Base-by-base conservation (phyloP, 1,140 invertebrate species). In the Heterodera carotae region DNA sequence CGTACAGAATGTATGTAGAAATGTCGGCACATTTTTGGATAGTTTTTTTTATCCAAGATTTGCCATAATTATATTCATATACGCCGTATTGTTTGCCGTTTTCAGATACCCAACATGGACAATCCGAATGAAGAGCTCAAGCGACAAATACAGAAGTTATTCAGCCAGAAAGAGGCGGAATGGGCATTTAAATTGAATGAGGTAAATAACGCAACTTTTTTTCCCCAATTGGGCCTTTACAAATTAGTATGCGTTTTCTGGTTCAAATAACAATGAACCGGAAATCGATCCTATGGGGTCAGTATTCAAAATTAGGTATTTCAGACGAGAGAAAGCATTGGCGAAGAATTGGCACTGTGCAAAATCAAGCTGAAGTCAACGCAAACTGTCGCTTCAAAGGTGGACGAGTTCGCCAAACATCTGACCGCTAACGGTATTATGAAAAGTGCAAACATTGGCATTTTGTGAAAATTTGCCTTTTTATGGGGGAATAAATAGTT, bases 71-170 rank as follows among this genome's bases (percentile, higher is more conserved):
- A n/a, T n/a, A n/a, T n/a, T n/a, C n/a, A n/a, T n/a, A n/a, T n/a
- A 31, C 60, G 18, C n/a, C 29, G n/a, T n/a, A n/a, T n/a, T n/a
- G n/a, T 62, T 62, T 27, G 8, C 7, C 31, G 18, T 43, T 78
- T 62, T 39, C 22, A 77, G 76, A 78, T 75, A 29, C 34, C 75
- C 25, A 29, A 29, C 43, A 25, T 75, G 8, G 76, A 77, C 31
- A 71, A 77, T 36, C 76, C 75, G 33, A 36, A 79, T 12, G 68
- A 78, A 31, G 76, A 77, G 34, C 60, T 77, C 27, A 56, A 66
- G 31, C 76, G 76, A 66, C 74, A 66, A 79, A 75, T 77, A 2
- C 76, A 77, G 31, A 75, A 56, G 36, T 56, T 77, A 8, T 77
- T 77, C 59, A 36, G 33, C 33, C 70, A 77, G 25, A 77, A 77